Base-by-base conservation (phyloP, 1,140 invertebrate genomes). In the Drosophila sulfurigaster region DNA sequence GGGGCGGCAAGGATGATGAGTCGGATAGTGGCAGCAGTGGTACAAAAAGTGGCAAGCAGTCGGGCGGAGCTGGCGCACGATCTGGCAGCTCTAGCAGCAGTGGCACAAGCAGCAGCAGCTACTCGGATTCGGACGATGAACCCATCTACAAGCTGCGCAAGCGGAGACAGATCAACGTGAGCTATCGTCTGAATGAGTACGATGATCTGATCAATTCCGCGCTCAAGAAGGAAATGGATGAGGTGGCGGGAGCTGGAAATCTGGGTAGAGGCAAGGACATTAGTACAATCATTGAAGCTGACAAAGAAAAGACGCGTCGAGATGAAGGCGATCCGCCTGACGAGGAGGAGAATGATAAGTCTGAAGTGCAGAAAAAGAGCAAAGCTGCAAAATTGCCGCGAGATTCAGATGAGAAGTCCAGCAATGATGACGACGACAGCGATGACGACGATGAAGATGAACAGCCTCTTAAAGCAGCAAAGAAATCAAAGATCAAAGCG, bases 141-240 rank as follows among this genome's bases (percentile, higher is more conserved):
- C 96, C 96, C 1, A 96, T 97, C 65, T 97, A 98, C 93, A 95
- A 97, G 77, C 93, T 98, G 74, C 94, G 97, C 5, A 96, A 96
- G 83, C 94, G 97, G 15, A 93, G 95, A 10, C 94, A 95, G 82
- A 94, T 95, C 52, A 95, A 96, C 16, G 95, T 97, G 49, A 98
- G 96, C 78, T 98, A 98, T 81, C 94, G 95, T 58, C 96, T 98
- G 76, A 97, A 98, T 88, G 98, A 99, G 91, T 99, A 97, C 93
- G 98, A 99, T 92, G 96, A 98, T 13, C 95, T 99, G 79, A 99
- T 99, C 51, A 97, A 98, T 88, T 97, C 96, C 52, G 98, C 98
- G 10, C 97, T 99, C 63, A 95, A 97, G 93, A 96, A 96, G 65
- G 96, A 96, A 83, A 94, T 96, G 72, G 95, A 96, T 41, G 95